Evolutionary conservation across 2,888 invertebrate species (phyloP), one percentile per base, ranked within the genome.

Genomic region (Drosophila melanosoma): DNA sequence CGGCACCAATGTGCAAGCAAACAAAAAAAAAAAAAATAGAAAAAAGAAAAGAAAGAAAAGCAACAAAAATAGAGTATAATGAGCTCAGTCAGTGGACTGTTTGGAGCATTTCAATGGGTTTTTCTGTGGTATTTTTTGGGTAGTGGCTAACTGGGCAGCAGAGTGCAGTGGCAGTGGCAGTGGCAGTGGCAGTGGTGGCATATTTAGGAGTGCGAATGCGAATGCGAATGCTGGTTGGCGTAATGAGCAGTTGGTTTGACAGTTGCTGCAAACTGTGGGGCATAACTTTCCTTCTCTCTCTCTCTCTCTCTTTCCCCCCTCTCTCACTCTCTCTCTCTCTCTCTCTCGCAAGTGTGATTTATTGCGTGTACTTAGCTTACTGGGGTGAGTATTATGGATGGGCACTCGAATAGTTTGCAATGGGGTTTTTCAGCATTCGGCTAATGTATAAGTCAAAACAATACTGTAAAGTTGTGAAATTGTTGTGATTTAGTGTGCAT

Each of bases 211-310:
- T 45, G 56, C 67, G 49, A 29, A 29, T 45, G 26, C 26, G 26
- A 26, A 26, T 26, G 45, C 45, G 52, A 63, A 66, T 67, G 63
- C 68, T 62, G 57, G 72, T 62, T 54, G 69, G 73, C 76, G 74
- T 84, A 84, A 84, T 84, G 89, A 84, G 83, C 89, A 87, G 89
- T 87, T 89, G 87, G 82, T 87, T 84, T 87, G 87, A 89, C 82
- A 84, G 89, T 84, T 73, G 71, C 82, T 77, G 78, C 77, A 69
- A 76, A 73, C 82, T 81, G 83, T 70, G 35, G 74, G 82, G 87
- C 82, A 89, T 81, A 84, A 89, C 87, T 89, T 87, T 83, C 64
- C 69, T 74, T 57, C 52, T 17, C 26, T 38, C 26, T 29, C 17
- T 29, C 2, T 10, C 29, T 7, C 17, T 4, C 11, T n/a, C n/a